Evolutionary conservation across 2,113 vertebrate species (phyloP).

Genomic region (Camelus dromedarius): DNA sequence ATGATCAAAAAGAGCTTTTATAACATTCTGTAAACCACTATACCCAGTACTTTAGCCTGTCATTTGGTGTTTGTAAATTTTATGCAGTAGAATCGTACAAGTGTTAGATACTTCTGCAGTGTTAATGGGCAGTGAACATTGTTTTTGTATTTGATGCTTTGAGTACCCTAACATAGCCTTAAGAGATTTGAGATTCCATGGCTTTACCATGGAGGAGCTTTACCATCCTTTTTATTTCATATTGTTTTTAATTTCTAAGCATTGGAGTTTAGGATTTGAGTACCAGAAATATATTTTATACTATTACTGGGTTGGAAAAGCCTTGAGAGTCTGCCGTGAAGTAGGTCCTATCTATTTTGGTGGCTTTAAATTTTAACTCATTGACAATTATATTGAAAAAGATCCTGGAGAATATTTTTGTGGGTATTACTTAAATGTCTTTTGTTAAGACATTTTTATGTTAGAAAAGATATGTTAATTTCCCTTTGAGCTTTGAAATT

Average conservation of each 20-base stretch:
- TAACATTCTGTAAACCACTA: background rate
- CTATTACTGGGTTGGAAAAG: conserved; percentile 12
- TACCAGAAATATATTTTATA: background rate
- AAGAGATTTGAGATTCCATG: background rate
- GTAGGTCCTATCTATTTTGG: background rate
- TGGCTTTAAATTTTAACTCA: conserved; percentile 45
- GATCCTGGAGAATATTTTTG: conserved; percentile 45
- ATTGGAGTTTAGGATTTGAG: conserved; percentile 50
- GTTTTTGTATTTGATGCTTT: conserved; percentile 3
- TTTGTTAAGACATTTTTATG: conserved; percentile 51
- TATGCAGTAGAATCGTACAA: conserved; percentile 75
- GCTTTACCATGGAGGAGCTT: background rate
- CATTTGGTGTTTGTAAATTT: conserved; percentile 20
- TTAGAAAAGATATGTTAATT: conserved; percentile 61
- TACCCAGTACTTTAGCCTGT: background rate
- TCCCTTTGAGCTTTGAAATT: conserved; percentile 62
- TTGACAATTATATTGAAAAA: conserved; percentile 8
- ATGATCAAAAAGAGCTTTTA: conserved; percentile 50
- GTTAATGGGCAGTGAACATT: background rate
- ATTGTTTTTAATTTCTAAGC: conserved; percentile 52
- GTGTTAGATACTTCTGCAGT: conserved; percentile 69
- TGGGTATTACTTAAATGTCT: conserved; percentile 44
- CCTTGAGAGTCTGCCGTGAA: background rate
- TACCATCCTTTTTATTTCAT: conserved; percentile 39
- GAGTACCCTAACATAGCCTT: background rate